phyloP scores from a whole-genome alignment of 1,140 invertebrate species.

The Drosophila oshimai region DNA sequence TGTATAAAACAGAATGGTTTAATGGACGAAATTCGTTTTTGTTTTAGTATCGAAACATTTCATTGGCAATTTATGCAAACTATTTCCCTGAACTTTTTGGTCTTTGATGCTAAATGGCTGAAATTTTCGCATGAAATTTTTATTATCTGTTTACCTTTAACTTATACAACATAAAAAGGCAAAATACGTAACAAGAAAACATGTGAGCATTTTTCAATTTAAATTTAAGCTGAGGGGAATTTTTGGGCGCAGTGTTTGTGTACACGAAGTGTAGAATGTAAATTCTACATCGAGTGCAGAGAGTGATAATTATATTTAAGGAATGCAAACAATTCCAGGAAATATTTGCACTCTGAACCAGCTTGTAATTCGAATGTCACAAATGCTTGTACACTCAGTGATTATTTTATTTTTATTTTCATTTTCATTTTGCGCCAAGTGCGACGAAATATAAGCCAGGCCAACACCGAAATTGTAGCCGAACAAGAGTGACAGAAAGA shows the following conservation, averaged over 20 bases:
- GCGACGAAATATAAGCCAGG: conserved; percentile 19
- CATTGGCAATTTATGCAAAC: too few species aligned
- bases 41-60: too few species aligned
- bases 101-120: conserved; percentile 13
- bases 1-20: neutral
- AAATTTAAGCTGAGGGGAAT: neutral
- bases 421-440: conserved; percentile 29
- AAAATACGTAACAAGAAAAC: neutral
- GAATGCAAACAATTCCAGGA: conserved; percentile 36
- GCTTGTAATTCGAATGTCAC: conserved; percentile 23
- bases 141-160: conserved; percentile 4
- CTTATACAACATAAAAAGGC: conserved; percentile 1
- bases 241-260: neutral
- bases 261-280: neutral
- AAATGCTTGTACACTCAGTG: neutral
- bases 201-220: neutral
- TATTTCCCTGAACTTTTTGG: neutral
- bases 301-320: conserved; percentile 15
- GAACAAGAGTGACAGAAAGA: conserved; percentile 33
- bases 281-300: neutral
- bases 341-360: conserved; percentile 28
- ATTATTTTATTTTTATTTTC: neutral
- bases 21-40: too few species aligned
- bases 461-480: conserved; percentile 32
- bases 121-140: neutral